A percentile compares a stretch with the other conserved stretches of the same genome.
These are phyloP conservation scores for Hoplodrina ambigua DNA, from an alignment of 2,888 invertebrate genomes.

Conservation along the genomic window DNA sequence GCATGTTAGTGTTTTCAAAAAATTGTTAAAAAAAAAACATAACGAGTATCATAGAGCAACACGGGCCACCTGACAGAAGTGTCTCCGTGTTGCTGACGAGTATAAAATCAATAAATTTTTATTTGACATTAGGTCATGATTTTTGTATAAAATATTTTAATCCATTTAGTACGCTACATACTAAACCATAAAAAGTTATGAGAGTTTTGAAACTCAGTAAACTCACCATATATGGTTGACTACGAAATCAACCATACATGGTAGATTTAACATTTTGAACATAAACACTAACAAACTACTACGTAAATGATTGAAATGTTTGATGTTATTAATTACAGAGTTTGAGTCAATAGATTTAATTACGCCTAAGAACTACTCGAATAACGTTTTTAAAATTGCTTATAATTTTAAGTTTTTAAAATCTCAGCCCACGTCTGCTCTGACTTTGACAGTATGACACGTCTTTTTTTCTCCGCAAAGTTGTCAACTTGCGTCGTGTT, in stretches of 20 bases:
- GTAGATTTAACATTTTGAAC: constrained; percentile 26
- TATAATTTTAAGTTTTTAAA: constrained; percentile 34
- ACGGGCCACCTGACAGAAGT: no score
- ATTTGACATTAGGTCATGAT: no score
- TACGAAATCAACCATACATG: neutral
- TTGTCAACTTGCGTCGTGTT: constrained; percentile 88
- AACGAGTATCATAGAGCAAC: no score
- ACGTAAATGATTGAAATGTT: neutral
- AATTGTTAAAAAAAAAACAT: no score
- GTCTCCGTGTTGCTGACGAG: no score
- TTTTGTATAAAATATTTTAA: no score
- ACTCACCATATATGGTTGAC: no score
- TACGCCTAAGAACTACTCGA: neutral
- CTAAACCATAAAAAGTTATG: neutral
- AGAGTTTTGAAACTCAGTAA: no score
- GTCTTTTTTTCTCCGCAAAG: constrained; percentile 76
- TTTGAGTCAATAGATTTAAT: neutral
- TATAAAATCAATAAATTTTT: no score
- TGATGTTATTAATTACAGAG: neutral
- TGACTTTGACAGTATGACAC: constrained; percentile 80
- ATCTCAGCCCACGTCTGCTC: constrained; percentile 35
- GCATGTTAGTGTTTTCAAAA: no score
- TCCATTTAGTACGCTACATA: neutral
- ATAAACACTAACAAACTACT: constrained; percentile 12
- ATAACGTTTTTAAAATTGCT: neutral